A percentile compares a stretch with the other conserved stretches of the same genome.
Conservation (phyloP, 2,797 vertebrate genomes). For the Oreonectes daqikongensis region DNA sequence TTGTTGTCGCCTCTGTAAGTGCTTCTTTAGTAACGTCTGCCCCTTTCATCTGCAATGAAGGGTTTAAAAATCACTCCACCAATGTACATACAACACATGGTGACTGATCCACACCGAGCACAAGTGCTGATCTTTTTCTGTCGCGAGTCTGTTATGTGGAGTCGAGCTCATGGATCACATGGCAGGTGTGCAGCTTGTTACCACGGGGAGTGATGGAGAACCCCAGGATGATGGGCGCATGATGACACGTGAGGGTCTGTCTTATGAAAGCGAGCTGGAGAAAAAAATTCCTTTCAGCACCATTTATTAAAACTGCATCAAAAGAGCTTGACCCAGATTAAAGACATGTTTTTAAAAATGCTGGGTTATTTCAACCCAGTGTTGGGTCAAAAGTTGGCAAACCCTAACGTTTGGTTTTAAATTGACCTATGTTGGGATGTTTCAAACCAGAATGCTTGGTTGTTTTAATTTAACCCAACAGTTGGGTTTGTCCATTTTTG, state of each 20-base stretch:
- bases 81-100: constrained; percentile 2
- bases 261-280: background rate
- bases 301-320: background rate
- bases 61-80: constrained; percentile 5
- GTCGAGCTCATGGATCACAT: background rate
- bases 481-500: too few species aligned
- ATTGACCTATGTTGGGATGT: too few species aligned
- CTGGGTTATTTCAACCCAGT: too few species aligned
- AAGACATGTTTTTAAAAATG: too few species aligned
- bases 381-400: too few species aligned
- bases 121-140: constrained; percentile 18
- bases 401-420: too few species aligned
- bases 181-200: background rate
- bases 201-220: constrained; percentile 4
- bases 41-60: constrained; percentile 3
- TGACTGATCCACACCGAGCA: background rate
- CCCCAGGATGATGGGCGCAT: constrained; percentile 12
- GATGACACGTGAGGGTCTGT: constrained; percentile 12
- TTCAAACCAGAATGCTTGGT: too few species aligned
- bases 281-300: background rate
- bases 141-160: constrained; percentile 1
- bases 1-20: background rate
- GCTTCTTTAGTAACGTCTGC: background rate
- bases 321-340: background rate
- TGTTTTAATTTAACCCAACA: too few species aligned